Base-by-base conservation (phyloP, 2,797 vertebrate species). In the Lates japonicus region DNA sequence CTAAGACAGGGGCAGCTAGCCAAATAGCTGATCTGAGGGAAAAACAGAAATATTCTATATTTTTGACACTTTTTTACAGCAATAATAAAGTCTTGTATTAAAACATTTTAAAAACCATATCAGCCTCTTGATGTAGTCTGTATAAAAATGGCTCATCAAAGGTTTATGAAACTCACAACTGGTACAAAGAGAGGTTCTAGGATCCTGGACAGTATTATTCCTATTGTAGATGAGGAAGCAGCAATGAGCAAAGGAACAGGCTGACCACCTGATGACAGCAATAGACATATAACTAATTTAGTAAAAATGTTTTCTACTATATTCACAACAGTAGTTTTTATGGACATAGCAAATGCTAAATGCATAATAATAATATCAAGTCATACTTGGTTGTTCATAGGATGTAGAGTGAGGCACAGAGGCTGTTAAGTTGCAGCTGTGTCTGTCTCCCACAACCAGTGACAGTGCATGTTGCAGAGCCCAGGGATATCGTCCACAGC, bases 11-110 rank as follows among this genome's bases (percentile, higher is more conserved):
- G 85, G 35, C 89, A 90, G 60, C 91, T 94, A 11, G 94, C 90
- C 68, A 91, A 49, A 70, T 94, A 94, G 62, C 95, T 95, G 80
- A 95, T 93, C 95, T 95, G 76, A 70, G 16, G 29, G 5, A 51
- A 62, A 65, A 0, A 68, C 11, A 37, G 0, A 60, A 3, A 33
- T 25, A 22, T 35, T 58, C 22, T 51, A 42, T 2, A n/a, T 49
- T 52, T 51, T 51, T 22, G n/a, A 61, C 1, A 68, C 0, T 7
- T 2, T 46, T 41, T 71, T 51, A 57, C 2, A n/a, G 12, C 3
- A 66, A 51, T 35, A 35, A 29, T 29, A 2, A 29, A 29, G 25
- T 35, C 35, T 5, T 35, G 35, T 35, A 5, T 35, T 35, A 35
- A 35, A 35, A 35, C 35, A 5, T 35, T 31, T n/a, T 11, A 0